Evolutionary conservation across 2,888 invertebrate species (phyloP), one percentile per base, ranked within the genome.

Genomic region (Neoitamus cyanurus): DNA sequence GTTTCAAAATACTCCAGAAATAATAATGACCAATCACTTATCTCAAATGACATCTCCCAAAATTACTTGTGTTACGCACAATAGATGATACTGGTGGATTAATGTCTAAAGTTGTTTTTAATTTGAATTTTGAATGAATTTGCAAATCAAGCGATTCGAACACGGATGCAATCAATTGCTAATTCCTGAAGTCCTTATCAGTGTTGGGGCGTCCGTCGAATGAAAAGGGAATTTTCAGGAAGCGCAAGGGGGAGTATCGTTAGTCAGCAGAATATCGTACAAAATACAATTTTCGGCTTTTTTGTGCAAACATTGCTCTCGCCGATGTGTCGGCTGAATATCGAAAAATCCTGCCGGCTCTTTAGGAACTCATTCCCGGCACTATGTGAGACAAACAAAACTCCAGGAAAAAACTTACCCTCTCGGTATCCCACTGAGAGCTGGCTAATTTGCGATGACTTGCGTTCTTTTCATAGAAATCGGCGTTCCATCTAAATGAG

Each of bases 391-490:
- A 36, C 82, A 69, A 68, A 69, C 82, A 36, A 82, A 68, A 34
- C 69, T 25, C 7, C 42, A 42, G 3, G 42, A 69, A 20, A 37
- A 58, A 58, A 25, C 11, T 34, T 37, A 68, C 69, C 69, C 69
- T 72, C 30, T 30, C 42, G 36, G 46, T 58, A 58, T 75, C 83
- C 83, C 31, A n/a, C 75, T 36, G 83, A 25, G 83, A 28, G n/a
- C 36, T 25, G 83, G 73, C 83, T 83, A 83, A 83, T 83, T 83
- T 73, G 58, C 73, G 58, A 73, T 83, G 83, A 83, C 83, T 83
- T 83, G 83, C 83, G 58, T 83, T 83, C 73, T 31, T 82, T 30
- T 69, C 37, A 69, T 42, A 37, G 82, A 82, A 82, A 69, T 69
- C 68, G 28, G 13, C 28, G 13, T 69, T 82, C 82, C 36, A 68